Conservation (phyloP, 2,113 vertebrate genomes). For the Cryptotis parvus region DNA sequence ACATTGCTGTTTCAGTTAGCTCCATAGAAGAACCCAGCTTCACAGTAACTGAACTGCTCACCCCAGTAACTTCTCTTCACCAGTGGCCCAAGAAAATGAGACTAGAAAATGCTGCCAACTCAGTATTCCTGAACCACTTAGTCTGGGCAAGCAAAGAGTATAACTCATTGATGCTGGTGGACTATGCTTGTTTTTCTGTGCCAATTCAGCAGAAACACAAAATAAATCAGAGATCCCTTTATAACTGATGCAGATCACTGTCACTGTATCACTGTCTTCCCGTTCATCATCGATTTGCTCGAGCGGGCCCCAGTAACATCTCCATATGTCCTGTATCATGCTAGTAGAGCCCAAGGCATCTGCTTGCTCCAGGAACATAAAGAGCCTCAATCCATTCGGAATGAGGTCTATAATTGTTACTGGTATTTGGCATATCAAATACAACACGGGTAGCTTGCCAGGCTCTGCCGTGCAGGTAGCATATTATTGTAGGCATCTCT, state of each 20-base stretch:
- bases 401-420: too few species aligned
- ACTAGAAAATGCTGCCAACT: constrained; percentile 48
- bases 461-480: too few species aligned
- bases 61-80: constrained; percentile 38
- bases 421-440: too few species aligned
- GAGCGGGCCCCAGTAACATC: too few species aligned
- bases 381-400: too few species aligned
- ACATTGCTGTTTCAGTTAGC: constrained; percentile 76
- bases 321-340: too few species aligned
- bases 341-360: too few species aligned
- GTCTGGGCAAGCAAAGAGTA: constrained; percentile 40
- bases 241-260: neutral
- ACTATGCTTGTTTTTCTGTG: neutral
- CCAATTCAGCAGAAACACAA: neutral
- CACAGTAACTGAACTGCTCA: constrained; percentile 58
- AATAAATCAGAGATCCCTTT: neutral
- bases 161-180: constrained; percentile 25
- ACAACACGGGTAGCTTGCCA: too few species aligned
- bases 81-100: constrained; percentile 55
- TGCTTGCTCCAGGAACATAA: too few species aligned
- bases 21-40: constrained; percentile 61
- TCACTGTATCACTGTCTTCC: too few species aligned
- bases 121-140: constrained; percentile 27
- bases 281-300: too few species aligned
- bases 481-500: too few species aligned